Evolutionary conservation across 2,888 invertebrate genomes (phyloP).

Genomic region (Orchesella flavescens): DNA sequence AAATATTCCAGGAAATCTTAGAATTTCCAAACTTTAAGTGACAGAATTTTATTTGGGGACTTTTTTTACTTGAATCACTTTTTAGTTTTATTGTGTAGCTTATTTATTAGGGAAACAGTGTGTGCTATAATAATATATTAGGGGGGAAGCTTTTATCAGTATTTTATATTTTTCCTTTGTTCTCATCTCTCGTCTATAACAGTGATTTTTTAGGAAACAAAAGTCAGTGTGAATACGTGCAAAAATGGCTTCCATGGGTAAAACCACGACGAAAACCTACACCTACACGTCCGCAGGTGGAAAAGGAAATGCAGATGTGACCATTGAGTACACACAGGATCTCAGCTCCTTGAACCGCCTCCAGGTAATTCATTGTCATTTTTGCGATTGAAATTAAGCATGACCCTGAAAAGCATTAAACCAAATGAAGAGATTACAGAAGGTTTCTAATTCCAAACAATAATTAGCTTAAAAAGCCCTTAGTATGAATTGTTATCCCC

Average conservation of each 20-base stretch:
- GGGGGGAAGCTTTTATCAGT: neutral
- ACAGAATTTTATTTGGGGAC: neutral
- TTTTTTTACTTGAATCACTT: conserved; percentile 14
- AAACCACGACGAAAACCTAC: conserved; percentile 89
- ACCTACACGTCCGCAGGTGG: conserved; percentile 86
- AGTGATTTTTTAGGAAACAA: conserved; percentile 8
- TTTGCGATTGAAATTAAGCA: too few relatives aligned
- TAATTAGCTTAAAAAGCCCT: too few relatives aligned
- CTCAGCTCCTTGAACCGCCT: conserved; percentile 94
- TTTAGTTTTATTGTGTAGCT: conserved; percentile 2
- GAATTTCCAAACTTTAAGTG: conserved; percentile 18
- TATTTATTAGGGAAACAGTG: neutral
- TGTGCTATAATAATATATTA: neutral
- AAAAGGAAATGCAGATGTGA: conserved; percentile 85
- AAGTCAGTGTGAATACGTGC: conserved; percentile 48
- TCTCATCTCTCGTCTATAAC: neutral
- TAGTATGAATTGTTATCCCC: too few relatives aligned
- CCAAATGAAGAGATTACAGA: too few relatives aligned
- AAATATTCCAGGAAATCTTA: conserved; percentile 15
- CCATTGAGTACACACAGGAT: conserved; percentile 95
- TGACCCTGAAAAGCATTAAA: too few relatives aligned
- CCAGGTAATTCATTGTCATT: conserved; percentile 82
- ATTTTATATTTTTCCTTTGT: conserved; percentile 23
- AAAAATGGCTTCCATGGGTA: conserved; percentile 76
- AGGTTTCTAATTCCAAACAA: too few relatives aligned